Base-by-base conservation (phyloP, 2,888 invertebrate species). In the Leucophora obtusa region DNA sequence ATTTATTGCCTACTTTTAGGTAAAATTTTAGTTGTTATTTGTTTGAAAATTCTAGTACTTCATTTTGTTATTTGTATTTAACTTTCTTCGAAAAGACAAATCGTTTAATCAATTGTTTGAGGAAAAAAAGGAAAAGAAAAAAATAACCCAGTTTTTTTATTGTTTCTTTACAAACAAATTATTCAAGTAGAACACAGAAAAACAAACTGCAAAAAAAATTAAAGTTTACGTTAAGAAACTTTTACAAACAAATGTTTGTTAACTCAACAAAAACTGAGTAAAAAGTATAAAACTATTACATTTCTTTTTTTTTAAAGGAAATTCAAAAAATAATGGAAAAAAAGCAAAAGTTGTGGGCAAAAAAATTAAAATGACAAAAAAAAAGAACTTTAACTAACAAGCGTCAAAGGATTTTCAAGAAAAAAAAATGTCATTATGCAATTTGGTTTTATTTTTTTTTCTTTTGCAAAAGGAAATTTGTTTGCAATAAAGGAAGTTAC, bases 71-170 rank as follows among this genome's bases (percentile, higher is more conserved):
- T 68, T 35, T 47, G 21, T 75, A 62, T 60, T 75, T 35, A 54
- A 51, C 51, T 59, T 66, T 47, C 5, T 47, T 58, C 24, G 18
- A 79, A 60, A 60, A 66, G 71, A 79, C 70, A 79, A 79, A 75
- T 71, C 75, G 79, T 75, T 79, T 75, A 62, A 79, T 75, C 75
- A 75, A 75, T 62, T 71, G 35, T 71, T 65, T 71, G 54, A 43
- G 35, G 14, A n/a, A 18, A 9, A 43, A 38, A 66, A 21, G 18
- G 9, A 60, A 35, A 38, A 28, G 28, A 3, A 28, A 63, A 17
- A 59, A 53, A 18, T 79, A 75, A 79, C 79, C 75, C 58, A 79
- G 56, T 63, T 68, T 73, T 69, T 47, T 65, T 43, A 60, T 68
- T 63, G 62, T 69, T 75, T 75, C 43, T 58, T 11, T 59, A 17